Percentiles rank a stretch among this genome's conserved stretches.
Conservation (phyloP, 2,797 vertebrate genomes). For the Acanthiza pusilla region DNA sequence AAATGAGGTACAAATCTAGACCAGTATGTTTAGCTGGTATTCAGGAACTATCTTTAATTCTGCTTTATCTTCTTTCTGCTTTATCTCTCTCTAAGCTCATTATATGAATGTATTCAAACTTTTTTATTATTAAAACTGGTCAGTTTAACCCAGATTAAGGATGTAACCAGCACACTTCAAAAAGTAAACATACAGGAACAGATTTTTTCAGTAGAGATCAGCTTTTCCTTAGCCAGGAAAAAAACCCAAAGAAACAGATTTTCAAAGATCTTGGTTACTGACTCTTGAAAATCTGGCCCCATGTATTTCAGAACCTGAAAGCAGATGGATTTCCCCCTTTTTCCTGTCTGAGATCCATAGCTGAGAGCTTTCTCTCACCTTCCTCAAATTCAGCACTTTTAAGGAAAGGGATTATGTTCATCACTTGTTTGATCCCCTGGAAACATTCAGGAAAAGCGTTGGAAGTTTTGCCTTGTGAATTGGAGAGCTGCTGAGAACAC, state of each 20-base stretch:
- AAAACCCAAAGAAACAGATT: not conserved
- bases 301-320: not conserved
- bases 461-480: not conserved
- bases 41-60: conserved; percentile 54
- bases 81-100: conserved; percentile 58
- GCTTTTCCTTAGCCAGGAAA: not conserved
- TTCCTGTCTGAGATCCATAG: not conserved
- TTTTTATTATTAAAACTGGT: conserved; percentile 50
- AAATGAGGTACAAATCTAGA: conserved; percentile 44
- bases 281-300: not conserved
- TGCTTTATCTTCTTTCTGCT: conserved; percentile 58
- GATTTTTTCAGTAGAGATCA: conserved; percentile 5
- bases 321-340: not conserved
- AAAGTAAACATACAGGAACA: conserved; percentile 38
- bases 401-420: not conserved
- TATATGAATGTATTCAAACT: conserved; percentile 50
- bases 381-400: not conserved
- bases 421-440: not conserved
- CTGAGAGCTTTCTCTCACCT: not conserved
- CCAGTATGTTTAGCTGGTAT: conserved; percentile 25
- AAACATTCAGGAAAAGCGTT: not conserved
- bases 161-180: conserved; percentile 25
- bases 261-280: not conserved
- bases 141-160: conserved; percentile 60
- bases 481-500: not conserved